Evolutionary conservation across 1,140 invertebrate genomes (phyloP).

Genomic region (Gryon sp.): DNA sequence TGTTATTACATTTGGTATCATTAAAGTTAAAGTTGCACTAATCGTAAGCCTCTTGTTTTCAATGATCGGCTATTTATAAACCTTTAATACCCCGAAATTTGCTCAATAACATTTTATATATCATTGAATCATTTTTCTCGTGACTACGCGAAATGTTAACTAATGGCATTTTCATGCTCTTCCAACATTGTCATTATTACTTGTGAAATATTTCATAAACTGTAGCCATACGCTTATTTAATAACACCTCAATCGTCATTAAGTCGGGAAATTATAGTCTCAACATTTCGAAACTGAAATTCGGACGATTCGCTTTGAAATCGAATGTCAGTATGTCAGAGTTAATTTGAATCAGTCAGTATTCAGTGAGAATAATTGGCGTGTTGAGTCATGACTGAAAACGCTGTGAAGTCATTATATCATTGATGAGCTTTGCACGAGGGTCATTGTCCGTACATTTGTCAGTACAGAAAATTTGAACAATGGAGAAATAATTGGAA

Average conservation of each 20-base stretch:
- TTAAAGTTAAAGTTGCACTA: no score
- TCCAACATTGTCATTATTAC: slow-evolving; percentile 27
- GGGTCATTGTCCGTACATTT: slow-evolving; percentile 66
- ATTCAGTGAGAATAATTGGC: slow-evolving; percentile 9
- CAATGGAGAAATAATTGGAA: slow-evolving; percentile 63
- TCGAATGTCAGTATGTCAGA: slow-evolving; percentile 5
- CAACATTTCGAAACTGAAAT: slow-evolving; percentile 3
- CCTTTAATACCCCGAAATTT: slow-evolving; percentile 10
- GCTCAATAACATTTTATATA: slow-evolving; percentile 48
- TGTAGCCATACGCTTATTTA: slow-evolving; percentile 29
- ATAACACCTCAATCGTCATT: background rate
- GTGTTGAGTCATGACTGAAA: background rate
- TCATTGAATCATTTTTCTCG: slow-evolving; percentile 37
- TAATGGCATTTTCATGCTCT: slow-evolving; percentile 56
- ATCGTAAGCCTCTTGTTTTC: no score
- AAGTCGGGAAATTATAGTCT: background rate
- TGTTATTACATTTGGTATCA: no score
- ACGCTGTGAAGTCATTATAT: slow-evolving; percentile 5
- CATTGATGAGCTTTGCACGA: slow-evolving; percentile 35
- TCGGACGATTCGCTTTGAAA: background rate
- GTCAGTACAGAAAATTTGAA: slow-evolving; percentile 43
- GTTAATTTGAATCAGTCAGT: slow-evolving; percentile 7
- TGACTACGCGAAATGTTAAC: slow-evolving; percentile 43
- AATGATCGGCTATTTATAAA: slow-evolving; percentile 28
- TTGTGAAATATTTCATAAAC: slow-evolving; percentile 36